phyloP scores from a whole-genome alignment of 2,113 vertebrate genomes.

The Cyprinodon variegatus region DNA sequence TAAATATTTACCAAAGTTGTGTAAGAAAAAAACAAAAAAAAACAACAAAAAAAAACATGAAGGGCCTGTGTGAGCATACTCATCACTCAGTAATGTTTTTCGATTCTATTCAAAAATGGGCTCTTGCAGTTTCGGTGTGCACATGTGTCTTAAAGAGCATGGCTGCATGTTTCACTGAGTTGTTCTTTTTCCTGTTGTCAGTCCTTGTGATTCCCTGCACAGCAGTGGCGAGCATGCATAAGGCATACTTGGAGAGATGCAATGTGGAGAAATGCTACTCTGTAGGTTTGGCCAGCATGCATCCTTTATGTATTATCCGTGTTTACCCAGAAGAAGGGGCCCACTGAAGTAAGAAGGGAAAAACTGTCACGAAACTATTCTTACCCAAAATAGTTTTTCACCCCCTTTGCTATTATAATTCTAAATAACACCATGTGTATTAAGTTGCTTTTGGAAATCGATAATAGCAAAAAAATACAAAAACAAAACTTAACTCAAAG shows the following conservation, averaged over 20 bases:
- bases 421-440: no score
- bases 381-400: no score
- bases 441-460: no score
- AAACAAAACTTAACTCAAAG: no score
- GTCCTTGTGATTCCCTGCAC: constrained; percentile 29
- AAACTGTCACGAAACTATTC: background rate
- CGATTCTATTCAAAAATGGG: constrained; percentile 35
- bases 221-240: constrained; percentile 39
- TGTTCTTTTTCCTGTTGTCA: constrained; percentile 23
- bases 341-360: constrained; percentile 46
- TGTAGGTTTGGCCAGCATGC: constrained; percentile 46
- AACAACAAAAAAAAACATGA: background rate
- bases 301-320: constrained; percentile 51
- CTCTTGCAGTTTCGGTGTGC: constrained; percentile 25
- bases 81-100: constrained; percentile 35
- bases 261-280: constrained; percentile 49
- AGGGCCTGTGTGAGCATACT: constrained; percentile 36
- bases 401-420: no score
- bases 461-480: no score
- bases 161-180: constrained; percentile 4
- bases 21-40: constrained; percentile 14
- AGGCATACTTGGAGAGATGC: constrained; percentile 23
- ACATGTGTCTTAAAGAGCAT: constrained; percentile 10
- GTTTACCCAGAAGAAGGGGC: constrained; percentile 31
- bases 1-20: constrained; percentile 19